A percentile compares a stretch with the other conserved stretches of the same genome.
Conservation (phyloP, 2,888 invertebrate genomes). For the Andrena flavipes region DNA sequence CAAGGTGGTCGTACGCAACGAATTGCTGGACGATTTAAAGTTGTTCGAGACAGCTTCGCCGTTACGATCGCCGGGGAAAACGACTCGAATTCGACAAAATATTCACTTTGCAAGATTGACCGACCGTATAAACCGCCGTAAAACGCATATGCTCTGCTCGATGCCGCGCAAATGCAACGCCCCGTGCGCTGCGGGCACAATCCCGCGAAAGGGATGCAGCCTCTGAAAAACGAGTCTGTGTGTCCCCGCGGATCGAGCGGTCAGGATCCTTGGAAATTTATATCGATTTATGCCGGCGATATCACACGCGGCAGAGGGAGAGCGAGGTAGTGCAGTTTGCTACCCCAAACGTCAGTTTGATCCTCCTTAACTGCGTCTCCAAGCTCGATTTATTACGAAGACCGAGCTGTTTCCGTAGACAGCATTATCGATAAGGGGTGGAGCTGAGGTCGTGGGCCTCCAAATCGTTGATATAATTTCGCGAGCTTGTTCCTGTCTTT, state of each 20-base stretch:
- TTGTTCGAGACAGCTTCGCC: constrained; percentile 1
- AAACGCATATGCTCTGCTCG: constrained; percentile 45
- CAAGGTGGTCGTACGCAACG: constrained; percentile 26
- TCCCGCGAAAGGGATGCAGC: constrained; percentile 16
- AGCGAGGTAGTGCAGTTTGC: constrained; percentile 22
- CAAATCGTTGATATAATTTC: constrained; percentile 60
- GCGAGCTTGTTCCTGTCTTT: constrained; percentile 36
- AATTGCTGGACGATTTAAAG: constrained; percentile 29
- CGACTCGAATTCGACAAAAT: constrained; percentile 37
- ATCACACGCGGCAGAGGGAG: constrained; percentile 30
- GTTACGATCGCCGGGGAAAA: constrained; percentile 11
- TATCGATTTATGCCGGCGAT: constrained; percentile 67
- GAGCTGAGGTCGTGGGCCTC: constrained; percentile 41
- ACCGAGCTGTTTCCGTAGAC: constrained; percentile 57
- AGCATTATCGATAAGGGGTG: constrained; percentile 70
- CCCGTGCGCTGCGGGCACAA: not conserved
- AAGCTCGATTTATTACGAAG: constrained; percentile 72
- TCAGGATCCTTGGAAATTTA: constrained; percentile 69
- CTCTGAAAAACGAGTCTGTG: constrained; percentile 49
- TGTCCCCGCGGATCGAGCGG: constrained; percentile 47
- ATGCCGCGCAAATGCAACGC: constrained; percentile 18
- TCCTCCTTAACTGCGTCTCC: constrained; percentile 69
- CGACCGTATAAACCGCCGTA: constrained; percentile 49
- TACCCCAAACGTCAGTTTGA: constrained; percentile 68
- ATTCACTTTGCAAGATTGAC: constrained; percentile 67